Evolutionary conservation across 1,140 invertebrate species (phyloP), one percentile per base, ranked within the genome.

Genomic region (Magallana angulata): DNA sequence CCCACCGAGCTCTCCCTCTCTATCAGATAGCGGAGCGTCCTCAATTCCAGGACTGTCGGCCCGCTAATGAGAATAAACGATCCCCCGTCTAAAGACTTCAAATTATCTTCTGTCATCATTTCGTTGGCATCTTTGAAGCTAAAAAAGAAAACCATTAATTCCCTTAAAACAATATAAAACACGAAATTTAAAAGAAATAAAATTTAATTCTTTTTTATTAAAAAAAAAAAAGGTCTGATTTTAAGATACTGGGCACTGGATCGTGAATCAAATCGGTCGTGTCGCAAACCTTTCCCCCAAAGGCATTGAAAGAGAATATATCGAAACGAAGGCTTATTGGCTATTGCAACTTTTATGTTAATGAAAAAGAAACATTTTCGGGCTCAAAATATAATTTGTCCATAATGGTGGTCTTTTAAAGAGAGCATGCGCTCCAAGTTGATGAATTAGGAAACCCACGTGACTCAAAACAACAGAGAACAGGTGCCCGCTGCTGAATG

Each of bases 381-480:
- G 9, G 59, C 58, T 60, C 36, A 84, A 84, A 84, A 84, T 84
- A 84, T 84, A 84, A 84, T 84, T 84, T 84, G 82, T 84, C 82
- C 82, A 84, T 62, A 48, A 84, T 84, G 30, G 82, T 84, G 30
- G 82, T 58, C 82, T 84, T 84, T 84, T 87, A 85, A 86, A 89
- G 85, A 87, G 88, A 89, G 88, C 88, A 89, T 89, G 88, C 88
- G 88, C 88, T 85, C 80, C 83, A 71, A 82, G 76, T 84, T 82
- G 86, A 89, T 89, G 76, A 87, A 87, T 87, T 89, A 89, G 71
- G 18, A 89, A 85, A 56, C 57, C 83, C 88, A 89, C 88, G 88
- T 89, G 88, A 89, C 80, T 30, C 80, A 57, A 82, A 82, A 82
- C 58, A 57, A 57, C 80, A 24, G 82, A 87, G 86, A 87, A 89